Evolutionary conservation across 2,113 vertebrate species (phyloP), one percentile per base, ranked within the genome.

Genomic region (Sebastes schlegelii): DNA sequence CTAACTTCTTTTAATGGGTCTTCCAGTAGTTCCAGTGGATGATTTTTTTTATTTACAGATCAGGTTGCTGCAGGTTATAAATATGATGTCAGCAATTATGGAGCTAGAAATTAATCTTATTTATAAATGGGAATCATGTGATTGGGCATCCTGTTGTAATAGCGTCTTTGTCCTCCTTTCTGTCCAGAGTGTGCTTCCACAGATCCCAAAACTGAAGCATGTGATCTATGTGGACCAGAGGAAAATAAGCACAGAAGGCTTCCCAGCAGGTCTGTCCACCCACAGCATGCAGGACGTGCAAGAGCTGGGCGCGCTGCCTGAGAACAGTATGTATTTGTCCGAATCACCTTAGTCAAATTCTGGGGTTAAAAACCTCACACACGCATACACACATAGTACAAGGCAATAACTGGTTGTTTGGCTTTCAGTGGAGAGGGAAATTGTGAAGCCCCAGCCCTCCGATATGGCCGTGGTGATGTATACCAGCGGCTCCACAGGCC

Each of bases 391-490:
- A 14, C 45, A 19, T 49, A 73, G 55, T n/a, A 43, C 10, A 52
- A 54, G 45, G 75, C 58, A 34, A 63, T 74, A n/a, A 21, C 1
- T 43, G 54, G 62, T 52, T 80, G 48, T 77, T 75, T 93, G 57
- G 90, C 72, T 87, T 46, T 42, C 91, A 99, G 98, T 85, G 80
- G 93, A 45, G 43, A 46, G 91, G 80, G 62, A 84, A 57, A 94
- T 96, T 34, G 94, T 92, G 82, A 92, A 94, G 91, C 98, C 98
- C 3, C 74, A 84, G 74, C 95, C 97, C 19, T 95, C 96, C 0
- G 98, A 99, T 90, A 84, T 99, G 85, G 98, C 98, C 16, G 94
- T 99, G 52, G 96, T 99, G 23, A 99, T 99, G 98, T 99, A 99
- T 82, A 99, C 98, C 77, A 99, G 98, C 5, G 98, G 98, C 8